phyloP scores from a whole-genome alignment of 1,140 invertebrate genomes.

The Harlomillsia oculata region DNA sequence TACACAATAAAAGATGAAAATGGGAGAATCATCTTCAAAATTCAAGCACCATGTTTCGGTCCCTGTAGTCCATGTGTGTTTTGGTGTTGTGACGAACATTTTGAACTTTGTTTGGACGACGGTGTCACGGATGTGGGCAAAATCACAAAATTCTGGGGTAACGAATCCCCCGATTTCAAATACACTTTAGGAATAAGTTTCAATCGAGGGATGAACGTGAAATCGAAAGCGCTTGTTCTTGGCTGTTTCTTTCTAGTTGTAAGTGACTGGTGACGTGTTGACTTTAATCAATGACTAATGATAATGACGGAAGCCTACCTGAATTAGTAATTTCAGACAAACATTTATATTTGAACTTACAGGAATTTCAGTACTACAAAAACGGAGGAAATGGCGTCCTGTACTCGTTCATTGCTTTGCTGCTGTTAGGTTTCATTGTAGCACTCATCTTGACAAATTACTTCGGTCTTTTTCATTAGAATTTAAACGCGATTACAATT shows the following conservation, averaged over 20 bases:
- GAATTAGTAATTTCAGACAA: neutral
- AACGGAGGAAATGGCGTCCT: conserved; percentile 16
- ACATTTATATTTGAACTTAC: neutral
- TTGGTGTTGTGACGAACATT: conserved; percentile 26
- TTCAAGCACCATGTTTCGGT: conserved; percentile 25
- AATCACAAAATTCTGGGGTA: conserved; percentile 17
- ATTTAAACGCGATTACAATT: too few relatives aligned
- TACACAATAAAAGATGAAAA: conserved; percentile 12
- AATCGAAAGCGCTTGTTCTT: conserved; percentile 16
- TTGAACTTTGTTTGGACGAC: conserved; percentile 20
- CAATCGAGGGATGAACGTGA: conserved; percentile 1
- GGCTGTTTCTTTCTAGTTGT: conserved; percentile 19
- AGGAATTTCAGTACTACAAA: conserved; percentile 20
- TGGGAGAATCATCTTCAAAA: conserved; percentile 13
- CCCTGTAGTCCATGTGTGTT: conserved; percentile 16
- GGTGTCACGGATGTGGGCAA: conserved; percentile 18
- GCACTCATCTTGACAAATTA: neutral
- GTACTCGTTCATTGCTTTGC: neutral
- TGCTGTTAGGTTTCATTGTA: neutral
- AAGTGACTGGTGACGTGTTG: neutral
- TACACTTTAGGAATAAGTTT: conserved; percentile 11
- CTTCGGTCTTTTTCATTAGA: conserved; percentile 38
- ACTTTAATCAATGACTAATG: neutral
- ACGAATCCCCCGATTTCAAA: conserved; percentile 5
- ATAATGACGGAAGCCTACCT: neutral